Percentiles rank a stretch among this genome's conserved stretches.
These are phyloP conservation scores for Diorhabda sublineata DNA, from an alignment of 1,140 invertebrate genomes.

Conservation along the genomic window DNA sequence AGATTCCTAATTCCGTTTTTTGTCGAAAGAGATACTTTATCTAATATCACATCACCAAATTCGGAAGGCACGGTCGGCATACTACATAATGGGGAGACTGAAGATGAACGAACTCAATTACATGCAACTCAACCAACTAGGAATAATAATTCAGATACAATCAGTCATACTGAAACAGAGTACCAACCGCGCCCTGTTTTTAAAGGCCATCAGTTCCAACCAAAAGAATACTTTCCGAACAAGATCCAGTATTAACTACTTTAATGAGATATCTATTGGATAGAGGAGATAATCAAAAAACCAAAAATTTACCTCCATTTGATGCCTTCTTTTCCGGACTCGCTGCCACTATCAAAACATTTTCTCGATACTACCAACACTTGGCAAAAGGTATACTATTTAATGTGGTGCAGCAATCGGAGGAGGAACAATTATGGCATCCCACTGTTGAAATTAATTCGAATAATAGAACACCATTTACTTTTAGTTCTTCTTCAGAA, in stretches of 20 bases:
- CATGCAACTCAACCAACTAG: too few species aligned
- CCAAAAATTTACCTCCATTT: background rate
- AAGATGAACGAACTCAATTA: too few species aligned
- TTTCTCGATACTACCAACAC: slow-evolving; percentile 7
- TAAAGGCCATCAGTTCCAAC: too few species aligned
- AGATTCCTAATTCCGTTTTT: slow-evolving; percentile 21
- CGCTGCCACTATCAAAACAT: slow-evolving; percentile 18
- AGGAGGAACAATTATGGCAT: slow-evolving; percentile 8
- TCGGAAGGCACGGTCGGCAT: too few species aligned
- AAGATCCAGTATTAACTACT: too few species aligned
- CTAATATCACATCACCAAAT: slow-evolving; percentile 10
- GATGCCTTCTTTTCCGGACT: slow-evolving; percentile 20
- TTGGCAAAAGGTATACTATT: slow-evolving; percentile 22
- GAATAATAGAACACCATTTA: background rate
- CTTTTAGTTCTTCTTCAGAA: too few species aligned
- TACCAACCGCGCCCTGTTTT: too few species aligned
- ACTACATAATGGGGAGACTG: too few species aligned
- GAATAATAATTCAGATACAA: background rate
- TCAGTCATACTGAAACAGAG: too few species aligned
- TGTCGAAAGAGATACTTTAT: slow-evolving; percentile 9
- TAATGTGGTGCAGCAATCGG: slow-evolving; percentile 20
- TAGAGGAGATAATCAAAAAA: background rate
- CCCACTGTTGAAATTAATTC: background rate
- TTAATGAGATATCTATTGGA: too few species aligned
- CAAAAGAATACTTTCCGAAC: too few species aligned